Conservation (phyloP, 2,888 invertebrate genomes). For the Metopia argyrocephala region DNA sequence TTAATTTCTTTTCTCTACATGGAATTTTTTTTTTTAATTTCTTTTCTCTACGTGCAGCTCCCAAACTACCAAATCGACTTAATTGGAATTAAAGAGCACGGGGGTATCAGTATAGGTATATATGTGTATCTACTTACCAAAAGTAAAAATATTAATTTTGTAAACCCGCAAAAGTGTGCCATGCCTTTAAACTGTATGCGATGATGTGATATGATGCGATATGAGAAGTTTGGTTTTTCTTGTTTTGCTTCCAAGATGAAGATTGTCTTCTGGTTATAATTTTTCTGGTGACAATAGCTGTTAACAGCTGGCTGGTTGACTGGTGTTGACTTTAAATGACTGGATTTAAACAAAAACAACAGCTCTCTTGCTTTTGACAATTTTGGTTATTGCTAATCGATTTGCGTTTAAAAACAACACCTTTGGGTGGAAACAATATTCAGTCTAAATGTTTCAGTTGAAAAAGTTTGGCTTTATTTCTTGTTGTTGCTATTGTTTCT, state of each 20-base stretch:
- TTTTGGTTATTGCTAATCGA: neutral
- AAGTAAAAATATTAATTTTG: conserved; percentile 72
- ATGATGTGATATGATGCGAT: conserved; percentile 18
- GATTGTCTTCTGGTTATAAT: conserved; percentile 1
- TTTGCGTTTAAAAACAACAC: neutral
- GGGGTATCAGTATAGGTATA: no score
- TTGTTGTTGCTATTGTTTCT: conserved; percentile 27
- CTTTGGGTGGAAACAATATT: conserved; percentile 13
- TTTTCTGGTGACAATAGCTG: neutral
- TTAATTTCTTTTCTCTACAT: no score
- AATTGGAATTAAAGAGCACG: no score
- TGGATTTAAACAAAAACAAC: conserved; percentile 20
- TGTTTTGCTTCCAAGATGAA: conserved; percentile 39
- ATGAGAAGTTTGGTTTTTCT: conserved; percentile 37
- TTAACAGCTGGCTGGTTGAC: neutral
- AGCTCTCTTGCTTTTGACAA: neutral
- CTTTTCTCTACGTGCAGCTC: no score
- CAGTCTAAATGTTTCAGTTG: conserved; percentile 53
- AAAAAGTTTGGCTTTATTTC: conserved; percentile 17
- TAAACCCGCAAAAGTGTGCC: conserved; percentile 73
- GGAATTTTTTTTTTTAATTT: no score
- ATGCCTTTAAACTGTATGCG: conserved; percentile 57
- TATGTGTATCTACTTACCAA: conserved; percentile 70
- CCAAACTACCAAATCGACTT: no score
- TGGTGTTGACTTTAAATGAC: conserved; percentile 41